Conservation (phyloP, 2,888 invertebrate species). For the Epinotia demarniana region DNA sequence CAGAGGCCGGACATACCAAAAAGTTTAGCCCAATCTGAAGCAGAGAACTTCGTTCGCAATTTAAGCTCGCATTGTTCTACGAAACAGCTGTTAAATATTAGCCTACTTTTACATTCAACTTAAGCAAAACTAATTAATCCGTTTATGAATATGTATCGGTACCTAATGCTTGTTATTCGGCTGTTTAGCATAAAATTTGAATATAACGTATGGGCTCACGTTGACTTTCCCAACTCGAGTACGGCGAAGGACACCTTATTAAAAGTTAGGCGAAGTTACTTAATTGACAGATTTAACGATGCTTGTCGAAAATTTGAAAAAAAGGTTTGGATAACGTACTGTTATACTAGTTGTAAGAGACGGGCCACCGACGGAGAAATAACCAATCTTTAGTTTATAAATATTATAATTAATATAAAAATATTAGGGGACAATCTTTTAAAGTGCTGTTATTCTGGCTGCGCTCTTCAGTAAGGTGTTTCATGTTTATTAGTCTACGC, state of each 20-base stretch:
- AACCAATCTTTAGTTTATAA: no score
- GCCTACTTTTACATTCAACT: slow-evolving; percentile 40
- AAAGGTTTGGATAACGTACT: background rate
- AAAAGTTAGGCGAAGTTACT: slow-evolving; percentile 28
- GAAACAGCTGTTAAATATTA: background rate
- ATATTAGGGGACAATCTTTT: no score
- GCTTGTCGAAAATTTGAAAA: background rate
- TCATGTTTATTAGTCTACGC: no score
- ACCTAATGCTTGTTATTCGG: slow-evolving; percentile 50
- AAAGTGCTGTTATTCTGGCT: no score
- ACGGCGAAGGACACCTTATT: slow-evolving; percentile 45
- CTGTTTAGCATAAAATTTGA: slow-evolving; percentile 57
- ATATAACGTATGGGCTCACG: slow-evolving; percentile 51
- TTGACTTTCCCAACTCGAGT: slow-evolving; percentile 50
- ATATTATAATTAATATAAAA: no score
- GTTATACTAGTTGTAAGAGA: no score
- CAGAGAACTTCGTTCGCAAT: no score
- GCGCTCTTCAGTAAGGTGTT: no score
- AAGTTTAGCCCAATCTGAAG: no score
- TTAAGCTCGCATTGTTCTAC: background rate
- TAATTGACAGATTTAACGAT: slow-evolving; percentile 11
- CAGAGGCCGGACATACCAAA: no score
- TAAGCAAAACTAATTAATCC: slow-evolving; percentile 35
- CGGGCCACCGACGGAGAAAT: no score
- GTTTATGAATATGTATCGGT: slow-evolving; percentile 42